These are phyloP conservation scores for Peromyscus californicus DNA, from an alignment of 2,113 vertebrate genomes.

Conservation along the genomic window DNA sequence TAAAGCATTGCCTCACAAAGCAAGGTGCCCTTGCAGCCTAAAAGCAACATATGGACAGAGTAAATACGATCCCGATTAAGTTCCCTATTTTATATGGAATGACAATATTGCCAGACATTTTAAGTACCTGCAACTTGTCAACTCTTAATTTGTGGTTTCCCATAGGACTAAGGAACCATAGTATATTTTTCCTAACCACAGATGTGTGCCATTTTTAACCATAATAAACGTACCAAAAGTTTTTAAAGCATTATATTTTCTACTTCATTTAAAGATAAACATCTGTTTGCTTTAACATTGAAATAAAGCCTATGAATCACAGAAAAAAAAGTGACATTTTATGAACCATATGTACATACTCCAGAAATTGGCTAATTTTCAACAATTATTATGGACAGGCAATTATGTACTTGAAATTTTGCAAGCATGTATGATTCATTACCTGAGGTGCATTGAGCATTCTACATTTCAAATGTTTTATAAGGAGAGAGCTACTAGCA, in stretches of 20 bases:
- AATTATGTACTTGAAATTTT: slow-evolving; percentile 69
- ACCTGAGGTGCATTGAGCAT: slow-evolving; percentile 8
- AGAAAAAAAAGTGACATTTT: slow-evolving; percentile 73
- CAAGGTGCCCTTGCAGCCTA: slow-evolving; percentile 68
- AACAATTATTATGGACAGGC: slow-evolving; percentile 69
- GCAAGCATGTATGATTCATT: slow-evolving; percentile 64
- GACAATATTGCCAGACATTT: slow-evolving; percentile 64
- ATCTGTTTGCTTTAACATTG: slow-evolving; percentile 70
- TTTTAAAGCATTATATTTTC: slow-evolving; percentile 77
- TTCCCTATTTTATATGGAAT: slow-evolving; percentile 67
- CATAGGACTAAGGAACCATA: slow-evolving; percentile 66
- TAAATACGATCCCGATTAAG: slow-evolving; percentile 67
- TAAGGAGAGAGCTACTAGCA: neutral
- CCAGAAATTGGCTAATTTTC: slow-evolving; percentile 74
- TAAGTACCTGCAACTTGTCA: slow-evolving; percentile 74
- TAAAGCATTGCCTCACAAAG: slow-evolving; percentile 40
- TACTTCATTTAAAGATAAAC: slow-evolving; percentile 75
- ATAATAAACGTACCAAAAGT: slow-evolving; percentile 69
- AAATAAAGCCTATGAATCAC: slow-evolving; percentile 55
- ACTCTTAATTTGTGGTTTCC: slow-evolving; percentile 71
- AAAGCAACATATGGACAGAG: slow-evolving; percentile 68
- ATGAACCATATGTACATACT: slow-evolving; percentile 71
- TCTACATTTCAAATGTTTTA: slow-evolving; percentile 29
- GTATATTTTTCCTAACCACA: slow-evolving; percentile 68
- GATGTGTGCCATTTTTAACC: slow-evolving; percentile 75